Conservation (phyloP, 2,797 vertebrate genomes). For the Melanogrammus aeglefinus region DNA sequence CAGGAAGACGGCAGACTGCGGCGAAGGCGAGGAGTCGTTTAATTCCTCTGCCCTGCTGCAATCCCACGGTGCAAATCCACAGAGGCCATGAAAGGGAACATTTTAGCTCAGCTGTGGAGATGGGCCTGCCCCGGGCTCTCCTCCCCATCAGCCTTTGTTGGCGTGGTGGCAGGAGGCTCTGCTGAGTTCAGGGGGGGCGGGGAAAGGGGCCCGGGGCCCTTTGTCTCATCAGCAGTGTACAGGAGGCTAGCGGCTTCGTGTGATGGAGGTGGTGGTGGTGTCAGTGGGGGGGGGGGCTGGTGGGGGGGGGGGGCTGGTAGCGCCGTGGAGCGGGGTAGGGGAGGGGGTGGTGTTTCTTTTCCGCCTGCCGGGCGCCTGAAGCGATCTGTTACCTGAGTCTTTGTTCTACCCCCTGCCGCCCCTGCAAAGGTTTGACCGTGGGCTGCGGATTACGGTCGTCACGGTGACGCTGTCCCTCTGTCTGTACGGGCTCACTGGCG, state of each 20-base stretch:
- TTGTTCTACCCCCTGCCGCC: conserved; percentile 59
- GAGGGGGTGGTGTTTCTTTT: not conserved
- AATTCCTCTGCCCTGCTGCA: conserved; percentile 41
- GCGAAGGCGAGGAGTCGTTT: conserved; percentile 46
- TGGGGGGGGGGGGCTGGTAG: not conserved
- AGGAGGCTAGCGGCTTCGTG: conserved; percentile 11
- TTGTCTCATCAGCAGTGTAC: conserved; percentile 60
- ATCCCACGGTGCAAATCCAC: conserved; percentile 54
- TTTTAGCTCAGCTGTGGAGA: conserved; percentile 63
- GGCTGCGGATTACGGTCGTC: conserved; percentile 63
- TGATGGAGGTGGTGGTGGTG: conserved; percentile 41
- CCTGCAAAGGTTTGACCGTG: conserved; percentile 60
- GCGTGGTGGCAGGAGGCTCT: conserved; percentile 60
- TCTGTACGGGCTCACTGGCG: too few relatives aligned
- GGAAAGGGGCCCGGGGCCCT: conserved; percentile 68
- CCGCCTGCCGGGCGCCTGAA: conserved; percentile 65
- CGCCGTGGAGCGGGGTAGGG: not conserved
- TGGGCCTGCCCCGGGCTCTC: conserved; percentile 68
- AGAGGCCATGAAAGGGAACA: conserved; percentile 65
- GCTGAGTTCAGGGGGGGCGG: conserved; percentile 52
- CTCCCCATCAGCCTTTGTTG: conserved; percentile 80
- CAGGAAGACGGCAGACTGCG: conserved; percentile 41
- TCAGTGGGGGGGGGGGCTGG: too few relatives aligned
- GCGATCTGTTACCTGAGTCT: conserved; percentile 56
- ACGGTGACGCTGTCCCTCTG: too few relatives aligned